A percentile compares a stretch with the other conserved stretches of the same genome.
Evolutionary conservation across 2,797 vertebrate genomes (phyloP).

Genomic region (Microhierax caerulescens): DNA sequence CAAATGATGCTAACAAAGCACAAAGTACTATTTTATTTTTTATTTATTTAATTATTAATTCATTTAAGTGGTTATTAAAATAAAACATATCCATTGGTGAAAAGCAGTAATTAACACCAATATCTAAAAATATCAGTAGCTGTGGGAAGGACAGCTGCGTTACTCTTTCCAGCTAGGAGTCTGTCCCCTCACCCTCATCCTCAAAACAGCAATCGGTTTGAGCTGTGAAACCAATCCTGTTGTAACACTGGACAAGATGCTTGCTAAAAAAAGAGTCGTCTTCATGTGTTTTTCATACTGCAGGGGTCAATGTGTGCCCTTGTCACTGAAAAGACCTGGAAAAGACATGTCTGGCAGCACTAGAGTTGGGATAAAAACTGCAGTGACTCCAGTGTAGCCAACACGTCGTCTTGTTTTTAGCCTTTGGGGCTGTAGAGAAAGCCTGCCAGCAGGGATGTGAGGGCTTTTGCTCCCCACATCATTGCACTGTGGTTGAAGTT

Average conservation of each 20-base stretch:
- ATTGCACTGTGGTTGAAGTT: not conserved
- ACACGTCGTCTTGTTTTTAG: not conserved
- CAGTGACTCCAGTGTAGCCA: not conserved
- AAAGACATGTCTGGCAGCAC: not conserved
- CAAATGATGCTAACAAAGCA: slow-evolving; percentile 14
- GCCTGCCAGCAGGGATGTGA: not conserved
- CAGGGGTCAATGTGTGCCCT: not conserved
- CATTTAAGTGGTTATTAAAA: not conserved
- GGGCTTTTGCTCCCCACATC: not conserved
- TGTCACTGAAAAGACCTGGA: not conserved
- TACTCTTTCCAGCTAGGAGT: not conserved
- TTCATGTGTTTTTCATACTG: fast-evolving
- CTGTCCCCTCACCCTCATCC: not conserved
- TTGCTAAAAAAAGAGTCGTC: not conserved
- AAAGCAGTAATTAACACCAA: not conserved
- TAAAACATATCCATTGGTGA: not conserved
- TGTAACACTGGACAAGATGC: not conserved
- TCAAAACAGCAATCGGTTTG: not conserved
- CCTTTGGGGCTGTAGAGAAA: not conserved
- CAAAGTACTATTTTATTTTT: not conserved
- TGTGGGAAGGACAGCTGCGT: not conserved
- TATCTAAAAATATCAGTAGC: not conserved
- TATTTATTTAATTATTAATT: not conserved
- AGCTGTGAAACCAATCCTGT: not conserved
- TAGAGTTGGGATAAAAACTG: not conserved